phyloP scores from a whole-genome alignment of 2,888 invertebrate species.

The Cistogaster globosa region DNA sequence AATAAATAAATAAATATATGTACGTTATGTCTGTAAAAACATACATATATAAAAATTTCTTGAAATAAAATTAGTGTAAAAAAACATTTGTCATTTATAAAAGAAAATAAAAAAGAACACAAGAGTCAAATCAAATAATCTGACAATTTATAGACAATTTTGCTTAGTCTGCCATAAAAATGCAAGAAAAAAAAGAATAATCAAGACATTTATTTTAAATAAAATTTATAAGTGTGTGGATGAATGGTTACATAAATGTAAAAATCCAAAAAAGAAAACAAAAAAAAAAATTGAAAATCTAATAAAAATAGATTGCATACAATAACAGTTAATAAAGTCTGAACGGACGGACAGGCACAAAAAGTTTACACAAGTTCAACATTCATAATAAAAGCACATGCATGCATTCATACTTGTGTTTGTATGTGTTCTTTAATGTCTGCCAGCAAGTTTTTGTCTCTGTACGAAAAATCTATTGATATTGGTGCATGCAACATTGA shows the following conservation, averaged over 20 bases:
- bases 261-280: conserved; percentile 16
- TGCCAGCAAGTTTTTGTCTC: background rate
- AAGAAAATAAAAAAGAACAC: background rate
- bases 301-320: conserved; percentile 70
- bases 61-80: background rate
- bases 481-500: conserved; percentile 56
- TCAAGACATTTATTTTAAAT: conserved; percentile 57
- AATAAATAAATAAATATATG: too few species aligned
- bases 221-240: conserved; percentile 21
- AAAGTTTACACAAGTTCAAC: conserved; percentile 49
- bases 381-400: conserved; percentile 32
- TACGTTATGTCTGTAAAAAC: too few species aligned
- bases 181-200: conserved; percentile 40
- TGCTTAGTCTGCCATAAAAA: conserved; percentile 41
- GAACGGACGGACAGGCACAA: background rate
- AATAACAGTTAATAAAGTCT: conserved; percentile 70
- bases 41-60: background rate
- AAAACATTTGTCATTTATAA: background rate
- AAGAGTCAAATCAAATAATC: conserved; percentile 60
- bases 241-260: conserved; percentile 37
- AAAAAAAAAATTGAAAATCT: conserved; percentile 61
- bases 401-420: background rate
- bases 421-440: background rate
- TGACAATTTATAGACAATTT: conserved; percentile 61
- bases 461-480: conserved; percentile 13